Conservation (phyloP, 2,888 invertebrate genomes). For the Pelosia muscerda region DNA sequence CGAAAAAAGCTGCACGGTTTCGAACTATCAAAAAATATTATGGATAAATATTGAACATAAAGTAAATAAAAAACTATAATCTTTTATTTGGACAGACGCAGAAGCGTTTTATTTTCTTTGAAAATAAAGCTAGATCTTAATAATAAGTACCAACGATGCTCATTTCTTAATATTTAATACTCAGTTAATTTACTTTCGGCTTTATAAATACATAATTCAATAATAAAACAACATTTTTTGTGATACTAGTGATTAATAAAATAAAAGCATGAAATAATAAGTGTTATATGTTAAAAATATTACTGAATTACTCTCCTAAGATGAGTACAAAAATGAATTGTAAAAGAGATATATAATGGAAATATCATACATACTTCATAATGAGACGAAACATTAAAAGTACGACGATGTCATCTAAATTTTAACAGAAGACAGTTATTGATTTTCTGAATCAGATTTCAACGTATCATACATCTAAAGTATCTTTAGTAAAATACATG, state of each 20-base stretch:
- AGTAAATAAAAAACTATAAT: constrained; percentile 53
- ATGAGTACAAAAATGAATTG: not conserved
- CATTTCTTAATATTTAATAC: constrained; percentile 41
- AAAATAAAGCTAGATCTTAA: constrained; percentile 29
- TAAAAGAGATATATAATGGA: not conserved
- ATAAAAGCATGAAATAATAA: constrained; percentile 1
- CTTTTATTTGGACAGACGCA: constrained; percentile 42
- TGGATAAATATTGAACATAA: constrained; percentile 51
- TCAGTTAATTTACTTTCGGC: constrained; percentile 10
- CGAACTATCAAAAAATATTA: constrained; percentile 35
- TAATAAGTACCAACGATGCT: constrained; percentile 26
- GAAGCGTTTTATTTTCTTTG: constrained; percentile 53
- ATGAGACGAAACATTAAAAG: not conserved
- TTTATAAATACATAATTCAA: constrained; percentile 36
- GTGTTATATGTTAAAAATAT: not conserved
- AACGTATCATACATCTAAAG: not conserved
- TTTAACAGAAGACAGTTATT: not conserved
- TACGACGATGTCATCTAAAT: not conserved
- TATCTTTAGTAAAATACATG: not conserved
- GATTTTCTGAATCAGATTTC: not conserved
- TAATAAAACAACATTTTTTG: constrained; percentile 22
- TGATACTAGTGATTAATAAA: constrained; percentile 24
- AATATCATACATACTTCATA: not conserved
- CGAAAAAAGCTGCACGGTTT: constrained; percentile 47
- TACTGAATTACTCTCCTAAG: not conserved